Percentiles rank a stretch among this genome's conserved stretches.
Conservation (phyloP, 2,113 vertebrate species). For the Orientallactaga bullata region DNA sequence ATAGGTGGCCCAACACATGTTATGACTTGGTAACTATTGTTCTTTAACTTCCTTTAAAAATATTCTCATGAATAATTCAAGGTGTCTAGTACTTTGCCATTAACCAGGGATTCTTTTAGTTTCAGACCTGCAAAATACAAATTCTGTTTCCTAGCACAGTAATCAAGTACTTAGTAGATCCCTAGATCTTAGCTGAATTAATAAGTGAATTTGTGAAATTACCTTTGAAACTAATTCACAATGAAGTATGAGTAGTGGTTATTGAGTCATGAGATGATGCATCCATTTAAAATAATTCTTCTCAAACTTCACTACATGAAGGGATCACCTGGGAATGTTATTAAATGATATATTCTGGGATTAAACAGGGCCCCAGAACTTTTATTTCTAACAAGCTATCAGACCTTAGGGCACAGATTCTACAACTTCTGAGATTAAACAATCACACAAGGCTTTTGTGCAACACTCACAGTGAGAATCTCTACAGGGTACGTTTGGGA, state of each 20-base stretch:
- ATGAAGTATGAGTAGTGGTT: not conserved
- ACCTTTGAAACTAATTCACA: constrained; percentile 23
- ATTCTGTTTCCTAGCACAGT: not conserved
- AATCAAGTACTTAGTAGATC: not conserved
- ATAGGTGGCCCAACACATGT: not conserved
- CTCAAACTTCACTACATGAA: not conserved
- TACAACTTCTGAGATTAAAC: not conserved
- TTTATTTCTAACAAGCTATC: constrained; percentile 4
- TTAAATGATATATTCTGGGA: not conserved
- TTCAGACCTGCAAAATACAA: constrained; percentile 25
- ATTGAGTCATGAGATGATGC: not conserved
- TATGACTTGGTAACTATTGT: not conserved
- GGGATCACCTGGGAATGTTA: not conserved
- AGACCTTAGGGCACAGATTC: not conserved
- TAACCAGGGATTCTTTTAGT: constrained; percentile 20
- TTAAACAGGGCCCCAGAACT: not conserved
- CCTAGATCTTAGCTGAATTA: constrained; percentile 10
- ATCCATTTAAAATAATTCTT: constrained; percentile 29
- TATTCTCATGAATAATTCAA: not conserved
- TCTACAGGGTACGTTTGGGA: not conserved
- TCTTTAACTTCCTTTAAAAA: not conserved
- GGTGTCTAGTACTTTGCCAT: not conserved
- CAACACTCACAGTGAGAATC: not conserved
- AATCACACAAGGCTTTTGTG: not conserved
- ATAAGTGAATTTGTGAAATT: constrained; percentile 23